These are phyloP conservation scores for Oppia nitens DNA, from an alignment of 1,140 invertebrate species.

Conservation along the genomic window DNA sequence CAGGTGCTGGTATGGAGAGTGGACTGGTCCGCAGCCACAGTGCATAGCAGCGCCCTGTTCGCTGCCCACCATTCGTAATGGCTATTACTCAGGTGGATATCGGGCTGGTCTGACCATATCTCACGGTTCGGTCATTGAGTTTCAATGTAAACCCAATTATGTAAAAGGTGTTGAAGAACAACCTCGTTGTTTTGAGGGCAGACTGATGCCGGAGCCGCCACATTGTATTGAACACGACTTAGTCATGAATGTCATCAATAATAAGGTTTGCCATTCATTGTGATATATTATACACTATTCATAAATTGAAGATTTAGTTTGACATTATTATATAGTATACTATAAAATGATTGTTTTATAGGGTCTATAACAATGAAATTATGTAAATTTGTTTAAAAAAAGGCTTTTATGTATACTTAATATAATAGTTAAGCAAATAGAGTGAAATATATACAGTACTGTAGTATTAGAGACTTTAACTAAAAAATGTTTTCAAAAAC, in stretches of 20 bases:
- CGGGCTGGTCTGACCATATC: constrained; percentile 54
- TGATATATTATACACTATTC: too few relatives aligned
- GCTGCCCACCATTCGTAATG: constrained; percentile 47
- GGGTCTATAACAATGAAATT: too few relatives aligned
- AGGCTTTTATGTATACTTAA: too few relatives aligned
- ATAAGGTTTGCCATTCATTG: background rate
- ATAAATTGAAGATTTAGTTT: too few relatives aligned
- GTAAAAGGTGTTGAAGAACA: constrained; percentile 31
- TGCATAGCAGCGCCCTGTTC: constrained; percentile 59
- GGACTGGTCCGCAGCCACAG: constrained; percentile 49
- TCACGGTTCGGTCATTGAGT: constrained; percentile 43
- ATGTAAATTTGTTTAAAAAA: too few relatives aligned
- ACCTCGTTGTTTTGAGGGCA: constrained; percentile 48
- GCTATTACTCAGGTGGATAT: constrained; percentile 55
- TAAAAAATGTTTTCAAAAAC: too few relatives aligned
- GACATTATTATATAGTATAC: too few relatives aligned
- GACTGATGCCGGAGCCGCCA: constrained; percentile 39
- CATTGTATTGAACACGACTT: constrained; percentile 3
- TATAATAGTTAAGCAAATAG: too few relatives aligned
- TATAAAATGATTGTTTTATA: too few relatives aligned
- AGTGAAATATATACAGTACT: too few relatives aligned
- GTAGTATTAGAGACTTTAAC: too few relatives aligned
- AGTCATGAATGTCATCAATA: background rate
- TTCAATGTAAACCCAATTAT: constrained; percentile 37
- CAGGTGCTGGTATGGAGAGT: constrained; percentile 56